phyloP scores from a whole-genome alignment of 2,797 vertebrate species.

The Hemitrygon akajei region DNA sequence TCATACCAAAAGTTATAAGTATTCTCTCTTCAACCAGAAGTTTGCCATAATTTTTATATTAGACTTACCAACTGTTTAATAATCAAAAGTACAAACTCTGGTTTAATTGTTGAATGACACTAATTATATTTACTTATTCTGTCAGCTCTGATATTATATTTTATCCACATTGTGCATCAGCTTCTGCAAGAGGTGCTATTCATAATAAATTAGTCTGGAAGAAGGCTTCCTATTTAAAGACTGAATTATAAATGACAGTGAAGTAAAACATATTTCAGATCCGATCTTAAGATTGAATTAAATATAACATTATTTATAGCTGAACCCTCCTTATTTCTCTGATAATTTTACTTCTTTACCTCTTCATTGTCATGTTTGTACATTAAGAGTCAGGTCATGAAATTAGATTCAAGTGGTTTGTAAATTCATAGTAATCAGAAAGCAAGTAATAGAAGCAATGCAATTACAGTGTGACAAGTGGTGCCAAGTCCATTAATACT shows the following conservation, averaged over 20 bases:
- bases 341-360: slow-evolving; percentile 19
- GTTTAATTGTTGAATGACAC: slow-evolving; percentile 27
- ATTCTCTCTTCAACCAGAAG: slow-evolving; percentile 13
- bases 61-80: background rate
- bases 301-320: slow-evolving; percentile 27
- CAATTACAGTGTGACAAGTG: slow-evolving; percentile 19
- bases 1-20: background rate
- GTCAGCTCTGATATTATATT: slow-evolving; percentile 22
- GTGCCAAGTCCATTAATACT: slow-evolving; percentile 15
- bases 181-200: background rate
- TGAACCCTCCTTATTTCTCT: slow-evolving; percentile 13
- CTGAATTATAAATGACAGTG: slow-evolving; percentile 16
- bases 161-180: slow-evolving; percentile 17
- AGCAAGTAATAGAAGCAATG: slow-evolving; percentile 18
- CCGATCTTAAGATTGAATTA: background rate
- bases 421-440: slow-evolving; percentile 32
- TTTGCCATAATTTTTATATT: too few species aligned
- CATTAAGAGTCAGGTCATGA: background rate
- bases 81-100: slow-evolving; percentile 5
- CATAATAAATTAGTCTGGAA: slow-evolving; percentile 25
- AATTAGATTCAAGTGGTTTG: slow-evolving; percentile 30
- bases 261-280: background rate
- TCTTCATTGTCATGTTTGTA: slow-evolving; percentile 4
- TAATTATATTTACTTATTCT: slow-evolving; percentile 26
- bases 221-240: background rate